These are phyloP conservation scores for Apis laboriosa DNA, from an alignment of 1,140 invertebrate genomes.

Conservation along the genomic window DNA sequence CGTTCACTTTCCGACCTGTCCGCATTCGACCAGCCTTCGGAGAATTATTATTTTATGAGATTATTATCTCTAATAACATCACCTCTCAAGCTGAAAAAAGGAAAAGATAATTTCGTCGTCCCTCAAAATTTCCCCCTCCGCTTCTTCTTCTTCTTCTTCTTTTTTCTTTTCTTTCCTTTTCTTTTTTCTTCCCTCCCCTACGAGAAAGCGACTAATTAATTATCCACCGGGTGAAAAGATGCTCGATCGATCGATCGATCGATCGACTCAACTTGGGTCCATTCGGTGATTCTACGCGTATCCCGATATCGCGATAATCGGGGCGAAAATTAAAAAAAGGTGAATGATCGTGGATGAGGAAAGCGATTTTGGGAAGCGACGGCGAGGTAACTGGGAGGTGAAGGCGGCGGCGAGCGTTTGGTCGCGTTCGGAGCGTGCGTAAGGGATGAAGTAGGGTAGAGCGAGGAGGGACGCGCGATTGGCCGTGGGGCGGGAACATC, in stretches of 20 bases:
- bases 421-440: constrained; percentile 41
- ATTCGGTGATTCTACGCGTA: no score
- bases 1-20: constrained; percentile 59
- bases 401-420: neutral
- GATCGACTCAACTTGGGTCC: no score
- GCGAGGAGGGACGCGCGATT: constrained; percentile 69
- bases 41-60: constrained; percentile 79
- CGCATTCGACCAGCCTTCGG: constrained; percentile 54
- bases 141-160: neutral
- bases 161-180: no score
- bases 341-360: neutral
- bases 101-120: constrained; percentile 38
- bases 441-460: constrained; percentile 61
- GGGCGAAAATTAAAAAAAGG: no score
- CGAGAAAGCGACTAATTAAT: no score
- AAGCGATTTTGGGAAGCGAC: no score
- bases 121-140: constrained; percentile 43
- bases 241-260: no score
- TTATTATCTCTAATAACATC: constrained; percentile 80
- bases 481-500: constrained; percentile 75
- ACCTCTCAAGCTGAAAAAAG: constrained; percentile 26
- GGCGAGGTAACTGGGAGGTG: no score
- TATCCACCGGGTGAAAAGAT: no score
- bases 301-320: no score
- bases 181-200: no score